Percentiles rank a stretch among this genome's conserved stretches.
Evolutionary conservation across 2,797 vertebrate genomes (phyloP).

Genomic region (Sternarchorhynchus goeldii): DNA sequence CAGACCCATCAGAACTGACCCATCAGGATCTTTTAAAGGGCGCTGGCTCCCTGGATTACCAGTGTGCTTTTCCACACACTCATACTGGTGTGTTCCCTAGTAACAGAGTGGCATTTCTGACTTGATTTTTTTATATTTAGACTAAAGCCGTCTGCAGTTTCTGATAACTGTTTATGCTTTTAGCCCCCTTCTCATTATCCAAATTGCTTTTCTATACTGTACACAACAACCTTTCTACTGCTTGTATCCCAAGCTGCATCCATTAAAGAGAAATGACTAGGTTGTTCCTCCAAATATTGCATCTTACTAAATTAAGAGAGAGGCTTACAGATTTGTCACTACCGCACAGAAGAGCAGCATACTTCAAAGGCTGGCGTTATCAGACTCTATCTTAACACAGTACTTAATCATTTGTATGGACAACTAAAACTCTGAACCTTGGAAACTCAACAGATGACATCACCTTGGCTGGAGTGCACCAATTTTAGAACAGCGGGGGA

Average conservation of each 20-base stretch:
- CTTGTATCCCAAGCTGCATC: not conserved
- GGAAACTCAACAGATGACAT: slow-evolving; percentile 70
- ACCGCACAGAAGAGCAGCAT: not conserved
- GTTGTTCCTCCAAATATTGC: not conserved
- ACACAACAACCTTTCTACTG: slow-evolving; percentile 8
- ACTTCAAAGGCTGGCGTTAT: slow-evolving; percentile 50
- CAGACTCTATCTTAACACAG: slow-evolving; percentile 26
- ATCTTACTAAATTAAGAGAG: slow-evolving; percentile 24
- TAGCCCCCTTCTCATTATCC: not conserved
- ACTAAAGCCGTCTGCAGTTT: too few species aligned
- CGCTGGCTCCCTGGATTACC: too few species aligned
- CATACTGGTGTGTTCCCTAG: too few species aligned
- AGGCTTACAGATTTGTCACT: slow-evolving; percentile 22
- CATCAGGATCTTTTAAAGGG: too few species aligned
- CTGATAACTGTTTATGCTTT: too few species aligned
- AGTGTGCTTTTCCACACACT: too few species aligned
- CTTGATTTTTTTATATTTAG: too few species aligned
- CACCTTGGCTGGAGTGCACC: slow-evolving; percentile 57
- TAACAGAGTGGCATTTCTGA: too few species aligned
- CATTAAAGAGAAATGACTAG: not conserved
- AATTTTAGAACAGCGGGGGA: slow-evolving; percentile 59
- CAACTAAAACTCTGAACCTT: slow-evolving; percentile 13
- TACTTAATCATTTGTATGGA: slow-evolving; percentile 42
- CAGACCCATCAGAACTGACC: too few species aligned
- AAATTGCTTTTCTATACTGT: not conserved